Percentiles rank a stretch among this genome's conserved stretches.
Conservation (phyloP, 2,888 invertebrate species). For the Orchesella flavescens region DNA sequence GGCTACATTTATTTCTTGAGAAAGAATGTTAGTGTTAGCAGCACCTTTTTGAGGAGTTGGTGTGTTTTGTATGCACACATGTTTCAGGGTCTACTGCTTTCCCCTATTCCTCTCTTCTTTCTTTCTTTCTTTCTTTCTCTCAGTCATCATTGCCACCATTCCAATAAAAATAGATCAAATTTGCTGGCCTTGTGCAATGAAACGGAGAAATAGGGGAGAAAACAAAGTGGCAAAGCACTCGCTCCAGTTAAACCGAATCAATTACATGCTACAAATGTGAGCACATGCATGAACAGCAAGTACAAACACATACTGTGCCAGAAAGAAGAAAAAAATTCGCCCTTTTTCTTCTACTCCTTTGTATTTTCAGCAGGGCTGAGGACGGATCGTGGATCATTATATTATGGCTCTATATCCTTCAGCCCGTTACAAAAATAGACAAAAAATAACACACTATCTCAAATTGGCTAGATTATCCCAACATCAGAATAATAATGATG, state of each 20-base stretch:
- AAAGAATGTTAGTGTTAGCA: background rate
- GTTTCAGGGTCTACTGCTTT: slow-evolving; percentile 3
- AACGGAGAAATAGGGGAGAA: slow-evolving; percentile 4
- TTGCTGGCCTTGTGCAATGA: slow-evolving; percentile 9
- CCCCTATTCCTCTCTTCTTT: slow-evolving; percentile 8
- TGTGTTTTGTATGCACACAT: background rate
- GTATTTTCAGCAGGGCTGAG: background rate
- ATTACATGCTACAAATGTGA: background rate
- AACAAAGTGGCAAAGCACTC: background rate
- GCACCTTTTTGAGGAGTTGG: background rate
- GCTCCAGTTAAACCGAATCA: slow-evolving; percentile 7
- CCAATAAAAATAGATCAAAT: background rate
- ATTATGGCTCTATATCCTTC: background rate
- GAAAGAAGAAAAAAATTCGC: background rate
- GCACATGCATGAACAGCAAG: background rate
- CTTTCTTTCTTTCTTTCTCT: slow-evolving; percentile 13
- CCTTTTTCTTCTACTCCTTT: background rate
- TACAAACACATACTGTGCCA: background rate
- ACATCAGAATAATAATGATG: too few relatives aligned
- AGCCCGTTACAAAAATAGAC: too few relatives aligned
- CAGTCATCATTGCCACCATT: background rate
- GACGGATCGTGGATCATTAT: background rate
- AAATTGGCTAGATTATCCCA: too few relatives aligned
- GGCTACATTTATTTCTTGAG: background rate
- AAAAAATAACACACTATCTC: too few relatives aligned